phyloP scores from a whole-genome alignment of 2,888 invertebrate species.

The Peribatodes rhomboidaria region DNA sequence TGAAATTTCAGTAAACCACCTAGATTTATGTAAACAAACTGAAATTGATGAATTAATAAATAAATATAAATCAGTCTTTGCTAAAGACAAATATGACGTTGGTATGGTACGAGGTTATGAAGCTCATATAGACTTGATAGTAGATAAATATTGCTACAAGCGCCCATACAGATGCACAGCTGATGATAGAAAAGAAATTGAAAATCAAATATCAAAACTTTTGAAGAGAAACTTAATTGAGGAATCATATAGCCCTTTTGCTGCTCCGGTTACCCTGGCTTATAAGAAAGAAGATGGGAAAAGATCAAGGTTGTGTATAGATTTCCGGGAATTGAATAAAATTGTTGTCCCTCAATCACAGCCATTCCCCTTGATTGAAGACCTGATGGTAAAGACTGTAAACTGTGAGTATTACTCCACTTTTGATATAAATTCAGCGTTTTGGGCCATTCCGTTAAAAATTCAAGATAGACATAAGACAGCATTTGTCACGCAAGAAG shows the following conservation, averaged over 20 bases:
- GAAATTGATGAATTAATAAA: neutral
- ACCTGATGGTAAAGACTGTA: constrained; percentile 56
- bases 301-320: constrained; percentile 52
- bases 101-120: constrained; percentile 49
- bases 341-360: constrained; percentile 53
- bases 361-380: constrained; percentile 52
- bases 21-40: neutral
- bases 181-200: constrained; percentile 43
- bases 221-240: constrained; percentile 37
- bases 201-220: constrained; percentile 38
- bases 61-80: constrained; percentile 37
- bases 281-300: constrained; percentile 50
- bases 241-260: constrained; percentile 51
- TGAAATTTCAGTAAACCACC: neutral
- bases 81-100: constrained; percentile 48
- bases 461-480: constrained; percentile 59
- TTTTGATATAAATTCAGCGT: constrained; percentile 63
- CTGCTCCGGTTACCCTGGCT: constrained; percentile 51
- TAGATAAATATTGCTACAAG: constrained; percentile 50
- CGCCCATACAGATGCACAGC: constrained; percentile 42
- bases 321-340: constrained; percentile 48
- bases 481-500: constrained; percentile 53
- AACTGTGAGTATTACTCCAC: constrained; percentile 59
- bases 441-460: constrained; percentile 64
- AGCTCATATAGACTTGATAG: constrained; percentile 46